These are phyloP conservation scores for Alauda arvensis DNA, from an alignment of 2,797 vertebrate species.

Conservation along the genomic window DNA sequence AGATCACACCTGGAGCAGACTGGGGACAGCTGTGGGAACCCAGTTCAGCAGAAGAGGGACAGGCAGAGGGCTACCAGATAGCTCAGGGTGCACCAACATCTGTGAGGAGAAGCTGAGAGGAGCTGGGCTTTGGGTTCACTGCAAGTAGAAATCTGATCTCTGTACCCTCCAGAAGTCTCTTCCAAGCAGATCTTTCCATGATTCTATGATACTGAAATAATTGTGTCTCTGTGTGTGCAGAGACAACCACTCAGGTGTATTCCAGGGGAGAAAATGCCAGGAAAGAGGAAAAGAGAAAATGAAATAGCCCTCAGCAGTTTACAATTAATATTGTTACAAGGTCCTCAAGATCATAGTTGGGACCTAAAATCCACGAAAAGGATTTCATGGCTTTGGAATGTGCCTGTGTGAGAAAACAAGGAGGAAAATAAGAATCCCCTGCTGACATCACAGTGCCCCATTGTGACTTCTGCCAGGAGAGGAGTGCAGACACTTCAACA, in stretches of 20 bases:
- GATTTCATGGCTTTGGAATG: background rate
- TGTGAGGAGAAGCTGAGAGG: background rate
- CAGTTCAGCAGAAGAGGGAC: background rate
- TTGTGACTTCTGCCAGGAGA: background rate
- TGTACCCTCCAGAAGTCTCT: background rate
- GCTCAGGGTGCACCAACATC: background rate
- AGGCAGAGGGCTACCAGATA: background rate
- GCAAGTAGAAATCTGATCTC: background rate
- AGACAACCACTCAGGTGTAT: background rate
- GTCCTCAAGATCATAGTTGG: background rate
- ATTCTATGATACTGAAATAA: background rate
- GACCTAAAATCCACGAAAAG: background rate
- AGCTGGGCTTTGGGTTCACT: background rate
- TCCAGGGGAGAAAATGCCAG: background rate
- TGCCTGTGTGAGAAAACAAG: background rate
- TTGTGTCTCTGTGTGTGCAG: background rate
- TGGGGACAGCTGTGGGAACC: background rate
- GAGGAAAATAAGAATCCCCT: background rate
- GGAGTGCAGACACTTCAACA: rapidly evolving
- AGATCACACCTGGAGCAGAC: background rate
- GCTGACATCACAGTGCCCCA: background rate
- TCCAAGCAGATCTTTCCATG: background rate
- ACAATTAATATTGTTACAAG: background rate
- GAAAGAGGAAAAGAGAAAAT: background rate
- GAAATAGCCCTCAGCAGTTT: background rate